Percentiles rank a stretch among this genome's conserved stretches.
These are phyloP conservation scores for Argya squamiceps DNA, from an alignment of 2,797 vertebrate genomes.

Conservation along the genomic window DNA sequence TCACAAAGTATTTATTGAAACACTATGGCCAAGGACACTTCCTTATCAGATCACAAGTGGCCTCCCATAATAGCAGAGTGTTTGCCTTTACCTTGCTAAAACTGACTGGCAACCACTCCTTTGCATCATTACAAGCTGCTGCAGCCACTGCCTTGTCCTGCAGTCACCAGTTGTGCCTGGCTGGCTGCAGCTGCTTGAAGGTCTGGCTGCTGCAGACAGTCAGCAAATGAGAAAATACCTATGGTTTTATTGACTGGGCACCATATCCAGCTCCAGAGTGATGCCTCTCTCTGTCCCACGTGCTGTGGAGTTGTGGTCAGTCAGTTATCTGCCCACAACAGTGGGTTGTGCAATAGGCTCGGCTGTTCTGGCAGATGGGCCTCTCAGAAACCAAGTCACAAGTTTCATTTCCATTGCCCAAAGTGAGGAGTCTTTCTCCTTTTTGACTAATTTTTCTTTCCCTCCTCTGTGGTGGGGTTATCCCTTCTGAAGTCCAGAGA, in stretches of 20 bases:
- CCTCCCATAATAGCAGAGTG: not conserved
- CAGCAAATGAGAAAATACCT: not conserved
- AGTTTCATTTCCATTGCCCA: constrained; percentile 78
- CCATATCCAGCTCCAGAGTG: not conserved
- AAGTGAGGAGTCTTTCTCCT: not conserved
- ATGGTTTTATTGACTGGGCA: not conserved
- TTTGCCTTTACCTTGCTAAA: not conserved
- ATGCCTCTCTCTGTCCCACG: not conserved
- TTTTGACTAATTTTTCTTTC: not conserved
- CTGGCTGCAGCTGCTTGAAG: not conserved
- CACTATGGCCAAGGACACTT: not conserved
- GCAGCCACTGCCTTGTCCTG: not conserved
- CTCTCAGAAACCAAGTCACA: constrained; percentile 39
- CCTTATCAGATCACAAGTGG: not conserved
- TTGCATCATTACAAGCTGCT: not conserved
- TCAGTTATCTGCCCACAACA: constrained; percentile 60
- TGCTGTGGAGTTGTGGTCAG: not conserved
- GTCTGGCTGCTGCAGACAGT: not conserved
- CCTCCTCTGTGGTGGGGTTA: not conserved
- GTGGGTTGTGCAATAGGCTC: constrained; percentile 61
- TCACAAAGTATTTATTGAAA: not conserved
- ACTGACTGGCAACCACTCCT: not conserved
- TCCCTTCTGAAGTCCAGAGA: not conserved
- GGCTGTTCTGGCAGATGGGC: constrained; percentile 63
- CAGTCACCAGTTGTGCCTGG: not conserved